A percentile compares a stretch with the other conserved stretches of the same genome.
Conservation (phyloP, 2,888 invertebrate species). For the Rhogogaster chlorosoma region DNA sequence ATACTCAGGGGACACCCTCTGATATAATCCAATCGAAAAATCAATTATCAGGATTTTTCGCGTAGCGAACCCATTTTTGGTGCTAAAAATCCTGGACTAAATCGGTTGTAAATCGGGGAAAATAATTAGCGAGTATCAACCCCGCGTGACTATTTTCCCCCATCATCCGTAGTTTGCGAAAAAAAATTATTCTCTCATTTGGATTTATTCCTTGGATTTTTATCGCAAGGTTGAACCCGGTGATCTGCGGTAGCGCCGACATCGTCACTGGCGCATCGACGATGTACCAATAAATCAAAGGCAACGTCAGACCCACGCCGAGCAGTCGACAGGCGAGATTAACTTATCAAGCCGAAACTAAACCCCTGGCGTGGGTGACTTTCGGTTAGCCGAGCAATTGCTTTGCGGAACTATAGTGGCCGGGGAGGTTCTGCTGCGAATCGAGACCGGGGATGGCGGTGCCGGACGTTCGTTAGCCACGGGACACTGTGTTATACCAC, state of each 20-base stretch:
- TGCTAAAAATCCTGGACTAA: too few relatives aligned
- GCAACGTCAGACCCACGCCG: constrained; percentile 66
- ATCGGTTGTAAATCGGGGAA: too few relatives aligned
- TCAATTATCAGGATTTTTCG: too few relatives aligned
- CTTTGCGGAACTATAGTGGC: constrained; percentile 45
- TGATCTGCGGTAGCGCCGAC: neutral
- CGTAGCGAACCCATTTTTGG: too few relatives aligned
- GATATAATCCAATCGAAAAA: too few relatives aligned
- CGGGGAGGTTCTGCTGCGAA: neutral
- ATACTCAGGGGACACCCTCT: too few relatives aligned
- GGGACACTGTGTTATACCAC: constrained; percentile 36
- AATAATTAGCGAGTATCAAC: neutral
- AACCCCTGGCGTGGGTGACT: constrained; percentile 66
- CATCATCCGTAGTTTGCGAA: too few relatives aligned
- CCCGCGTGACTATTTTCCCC: too few relatives aligned
- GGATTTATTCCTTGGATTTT: neutral
- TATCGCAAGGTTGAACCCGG: neutral
- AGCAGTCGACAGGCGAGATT: constrained; percentile 69
- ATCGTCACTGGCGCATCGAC: constrained; percentile 62
- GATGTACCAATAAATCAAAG: constrained; percentile 69
- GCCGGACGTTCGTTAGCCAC: constrained; percentile 45
- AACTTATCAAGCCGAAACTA: constrained; percentile 68
- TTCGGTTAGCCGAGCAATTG: constrained; percentile 59
- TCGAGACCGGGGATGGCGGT: neutral
- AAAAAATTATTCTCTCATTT: too few relatives aligned